Percentiles rank a stretch among this genome's conserved stretches.
These are phyloP conservation scores for Potamarius usumacintae DNA, from an alignment of 2,113 vertebrate genomes.

Conservation along the genomic window DNA sequence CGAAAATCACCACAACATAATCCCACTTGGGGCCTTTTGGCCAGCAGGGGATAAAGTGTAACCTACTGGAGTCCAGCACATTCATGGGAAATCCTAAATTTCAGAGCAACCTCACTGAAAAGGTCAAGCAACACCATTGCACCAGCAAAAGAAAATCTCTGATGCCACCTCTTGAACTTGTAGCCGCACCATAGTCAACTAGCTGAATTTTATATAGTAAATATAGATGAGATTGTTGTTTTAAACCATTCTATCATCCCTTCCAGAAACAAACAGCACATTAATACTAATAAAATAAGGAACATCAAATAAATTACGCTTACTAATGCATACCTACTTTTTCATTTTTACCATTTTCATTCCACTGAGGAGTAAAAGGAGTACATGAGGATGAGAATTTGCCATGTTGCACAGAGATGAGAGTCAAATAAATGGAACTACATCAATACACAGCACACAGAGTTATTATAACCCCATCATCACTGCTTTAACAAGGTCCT, in stretches of 20 bases:
- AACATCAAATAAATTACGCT: not conserved
- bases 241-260: not conserved
- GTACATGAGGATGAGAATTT: not conserved
- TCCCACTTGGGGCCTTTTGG: too few species aligned
- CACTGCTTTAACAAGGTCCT: constrained; percentile 33
- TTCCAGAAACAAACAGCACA: not conserved
- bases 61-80: too few species aligned
- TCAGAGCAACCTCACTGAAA: too few species aligned
- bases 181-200: not conserved
- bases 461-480: constrained; percentile 38
- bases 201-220: not conserved
- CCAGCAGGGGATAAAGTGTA: too few species aligned
- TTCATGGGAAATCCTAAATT: too few species aligned
- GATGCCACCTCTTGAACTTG: not conserved
- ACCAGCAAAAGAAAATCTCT: too few species aligned
- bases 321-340: not conserved
- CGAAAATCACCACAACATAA: too few species aligned
- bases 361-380: not conserved
- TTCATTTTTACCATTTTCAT: not conserved
- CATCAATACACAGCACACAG: constrained; percentile 1
- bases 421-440: not conserved
- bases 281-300: not conserved
- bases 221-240: not conserved
- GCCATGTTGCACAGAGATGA: not conserved
- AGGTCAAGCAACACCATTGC: too few species aligned